Evolutionary conservation across 1,140 invertebrate species (phyloP), one percentile per base, ranked within the genome.

Genomic region (Drosophila busckii): DNA sequence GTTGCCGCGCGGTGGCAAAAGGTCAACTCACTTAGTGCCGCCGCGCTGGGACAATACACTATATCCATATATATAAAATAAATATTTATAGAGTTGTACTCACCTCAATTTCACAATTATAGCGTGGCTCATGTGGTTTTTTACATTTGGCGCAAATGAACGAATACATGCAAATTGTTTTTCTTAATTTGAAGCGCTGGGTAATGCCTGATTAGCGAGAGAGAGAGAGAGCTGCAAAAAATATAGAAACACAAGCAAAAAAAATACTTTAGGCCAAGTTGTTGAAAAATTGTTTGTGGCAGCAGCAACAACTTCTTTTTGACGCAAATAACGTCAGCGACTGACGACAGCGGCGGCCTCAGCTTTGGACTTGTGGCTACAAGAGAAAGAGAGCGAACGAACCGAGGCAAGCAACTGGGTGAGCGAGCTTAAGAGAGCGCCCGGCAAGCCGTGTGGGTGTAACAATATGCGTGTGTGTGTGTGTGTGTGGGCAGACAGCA

Each of bases 41-140:
- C 19, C 1, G 2, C 20, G n/a, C 13, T 13, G 8, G n/a, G 31
- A 10, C 12, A 6, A 44, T 31, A 40, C 26, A 59, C 17, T 17
- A 15, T 29, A 29, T 15, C 15, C 29, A 29, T 44, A 29, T n/a
- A 13, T 34, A 38, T 23, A 35, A 46, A 44, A 41, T 37, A 19
- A 22, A 37, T 37, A 54, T 32, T 42, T 28, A 46, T 52, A 52
- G 42, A n/a, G 10, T 26, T 10, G 9, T 26, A 65, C 78, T 83
- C 55, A 83, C 78, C 78, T 83, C 78, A 83, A 67, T 83, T 84
- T 83, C 67, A 83, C 78, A 83, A 84, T 83, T 84, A 78, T 84
- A 37, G 55, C 53, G 63, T 76, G 60, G 70, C 78, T 83, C 78
- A 83, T 83, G 78, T 71, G 84, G 60, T 76, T 84, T 62, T 64